Conservation (phyloP, 2,113 vertebrate species). For the Cynocephalus volans region DNA sequence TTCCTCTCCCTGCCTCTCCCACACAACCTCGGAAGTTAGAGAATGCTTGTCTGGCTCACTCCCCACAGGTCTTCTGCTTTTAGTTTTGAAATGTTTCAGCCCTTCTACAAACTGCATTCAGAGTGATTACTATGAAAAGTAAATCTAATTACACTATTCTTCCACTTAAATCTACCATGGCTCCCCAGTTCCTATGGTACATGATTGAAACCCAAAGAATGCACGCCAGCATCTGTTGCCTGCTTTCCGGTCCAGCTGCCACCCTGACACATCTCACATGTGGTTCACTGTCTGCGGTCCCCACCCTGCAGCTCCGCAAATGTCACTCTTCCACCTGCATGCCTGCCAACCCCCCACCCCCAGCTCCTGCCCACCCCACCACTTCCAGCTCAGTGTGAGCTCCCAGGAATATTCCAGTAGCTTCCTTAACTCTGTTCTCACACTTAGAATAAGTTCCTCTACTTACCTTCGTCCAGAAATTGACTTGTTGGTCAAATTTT, state of each 20-base stretch:
- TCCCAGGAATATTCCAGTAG: too few species aligned
- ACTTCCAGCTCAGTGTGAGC: neutral
- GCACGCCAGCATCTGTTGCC: neutral
- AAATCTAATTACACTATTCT: neutral
- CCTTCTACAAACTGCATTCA: neutral
- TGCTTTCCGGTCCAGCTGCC: neutral
- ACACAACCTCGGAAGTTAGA: neutral
- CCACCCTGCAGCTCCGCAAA: neutral
- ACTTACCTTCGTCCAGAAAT: neutral
- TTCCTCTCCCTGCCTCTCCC: neutral
- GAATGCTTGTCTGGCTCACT: neutral
- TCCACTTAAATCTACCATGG: neutral
- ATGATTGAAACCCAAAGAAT: neutral
- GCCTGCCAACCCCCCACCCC: too few species aligned
- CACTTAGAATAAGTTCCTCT: neutral
- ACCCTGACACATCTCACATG: neutral
- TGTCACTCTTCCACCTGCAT: too few species aligned
- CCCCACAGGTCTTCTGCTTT: neutral
- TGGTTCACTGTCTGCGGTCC: neutral
- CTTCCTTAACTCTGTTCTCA: neutral
- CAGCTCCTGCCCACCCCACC: neutral
- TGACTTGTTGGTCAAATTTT: too few species aligned
- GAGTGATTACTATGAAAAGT: neutral
- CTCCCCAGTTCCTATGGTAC: neutral
- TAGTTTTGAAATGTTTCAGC: neutral